phyloP scores from a whole-genome alignment of 2,888 invertebrate species.

The Branchipolynoe longqiensis region DNA sequence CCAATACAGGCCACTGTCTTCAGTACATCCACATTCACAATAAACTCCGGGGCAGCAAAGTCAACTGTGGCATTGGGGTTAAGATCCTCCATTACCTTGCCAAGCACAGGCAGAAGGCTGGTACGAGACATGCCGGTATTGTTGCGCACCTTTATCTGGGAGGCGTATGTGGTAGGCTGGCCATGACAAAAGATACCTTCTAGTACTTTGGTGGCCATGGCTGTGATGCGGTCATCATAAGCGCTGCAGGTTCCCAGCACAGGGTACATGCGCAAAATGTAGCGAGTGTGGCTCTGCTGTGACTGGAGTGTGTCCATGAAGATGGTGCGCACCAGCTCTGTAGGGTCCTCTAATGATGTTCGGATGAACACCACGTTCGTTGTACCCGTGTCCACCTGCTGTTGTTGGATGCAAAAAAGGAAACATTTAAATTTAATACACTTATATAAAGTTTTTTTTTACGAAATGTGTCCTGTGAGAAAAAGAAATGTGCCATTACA shows the following conservation, averaged over 20 bases:
- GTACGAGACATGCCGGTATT: constrained; percentile 85
- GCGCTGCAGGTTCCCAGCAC: constrained; percentile 90
- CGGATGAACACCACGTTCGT: constrained; percentile 93
- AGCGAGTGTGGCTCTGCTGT: constrained; percentile 88
- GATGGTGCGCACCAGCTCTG: constrained; percentile 87
- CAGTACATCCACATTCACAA: constrained; percentile 92
- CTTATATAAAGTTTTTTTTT: too few species aligned
- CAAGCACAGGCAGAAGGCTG: constrained; percentile 85
- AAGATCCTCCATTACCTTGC: constrained; percentile 86
- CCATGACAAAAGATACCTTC: constrained; percentile 85
- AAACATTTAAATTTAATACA: too few species aligned
- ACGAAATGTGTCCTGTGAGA: too few species aligned
- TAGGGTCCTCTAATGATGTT: constrained; percentile 88
- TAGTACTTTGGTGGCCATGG: constrained; percentile 86
- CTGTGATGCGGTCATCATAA: constrained; percentile 88
- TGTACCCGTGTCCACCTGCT: constrained; percentile 90
- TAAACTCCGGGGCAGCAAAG: constrained; percentile 88
- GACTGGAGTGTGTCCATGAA: constrained; percentile 88
- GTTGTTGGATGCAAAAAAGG: constrained; percentile 73
- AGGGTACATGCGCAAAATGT: constrained; percentile 90
- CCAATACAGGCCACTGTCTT: constrained; percentile 90
- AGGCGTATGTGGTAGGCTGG: constrained; percentile 61
- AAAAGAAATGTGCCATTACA: too few species aligned
- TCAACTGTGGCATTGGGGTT: constrained; percentile 83
- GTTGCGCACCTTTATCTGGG: constrained; percentile 75